Evolutionary conservation across 1,140 invertebrate species (phyloP), one percentile per base, ranked within the genome.

Genomic region (Camponotus vicinus): DNA sequence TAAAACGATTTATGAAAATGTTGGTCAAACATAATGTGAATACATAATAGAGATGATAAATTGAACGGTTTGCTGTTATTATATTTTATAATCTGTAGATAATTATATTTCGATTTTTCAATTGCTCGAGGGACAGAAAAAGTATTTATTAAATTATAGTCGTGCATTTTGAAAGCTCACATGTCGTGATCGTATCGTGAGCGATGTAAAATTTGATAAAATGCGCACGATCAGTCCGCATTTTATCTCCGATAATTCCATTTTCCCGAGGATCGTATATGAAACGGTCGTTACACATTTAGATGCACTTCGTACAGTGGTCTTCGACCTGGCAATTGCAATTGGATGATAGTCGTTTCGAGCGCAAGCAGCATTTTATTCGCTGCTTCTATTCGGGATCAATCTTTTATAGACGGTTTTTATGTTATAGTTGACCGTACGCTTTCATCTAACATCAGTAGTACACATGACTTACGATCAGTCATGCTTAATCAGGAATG

Each of bases 221-320:
- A 21, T 69, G 70, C 49, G 45, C 11, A 9, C 34, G 32, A 80
- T 59, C 32, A 27, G 21, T 69, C 34, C 27, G 21, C 0, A 13
- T 71, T 32, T 82, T 82, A 69, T 8, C 40, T 61, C 21, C 7
- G 1, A 59, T 21, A 42, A 52, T 70, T 52, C 34, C 21, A 7
- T 73, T 73, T 32, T 55, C 21, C 5, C 37, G 21, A 3, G 4
- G 37, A 82, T 80, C 32, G 32, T 59, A 3, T 13, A 49, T 49
- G 18, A 52, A 80, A 34, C 13, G 49, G 34, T 80, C 66, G 27
- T 82, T 82, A 45, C 13, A 82, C 18, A 82, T 82, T 73, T 73
- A 71, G 27, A 69, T 82, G 40, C 55, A 11, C 40, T 4, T 42
- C 27, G 40, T 61, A 37, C 37, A 82, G 61, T 73, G 7, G 27